These are phyloP conservation scores for Labrus mixtus DNA, from an alignment of 2,113 vertebrate genomes.

Conservation along the genomic window DNA sequence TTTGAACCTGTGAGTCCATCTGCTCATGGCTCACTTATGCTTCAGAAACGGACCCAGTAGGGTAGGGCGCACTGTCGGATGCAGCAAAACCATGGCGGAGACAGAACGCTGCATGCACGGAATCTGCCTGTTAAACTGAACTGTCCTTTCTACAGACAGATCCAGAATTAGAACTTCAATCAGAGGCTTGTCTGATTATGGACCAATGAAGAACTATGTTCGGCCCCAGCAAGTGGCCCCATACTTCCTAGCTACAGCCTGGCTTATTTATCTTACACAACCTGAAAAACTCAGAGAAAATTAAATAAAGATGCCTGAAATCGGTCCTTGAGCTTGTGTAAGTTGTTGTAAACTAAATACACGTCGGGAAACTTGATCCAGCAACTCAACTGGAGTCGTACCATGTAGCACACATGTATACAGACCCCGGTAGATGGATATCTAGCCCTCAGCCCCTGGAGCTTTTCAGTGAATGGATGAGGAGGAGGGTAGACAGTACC, in stretches of 20 bases:
- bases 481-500: constrained; percentile 75
- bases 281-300: neutral
- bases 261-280: neutral
- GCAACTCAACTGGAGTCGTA: constrained; percentile 47
- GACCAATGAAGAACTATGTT: constrained; percentile 4
- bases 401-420: constrained; percentile 69
- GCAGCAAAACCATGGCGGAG: neutral
- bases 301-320: constrained; percentile 23
- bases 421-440: constrained; percentile 66
- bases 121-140: neutral
- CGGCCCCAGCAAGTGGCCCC: neutral
- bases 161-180: neutral
- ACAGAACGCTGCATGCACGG: too few species aligned
- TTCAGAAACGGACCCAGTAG: too few species aligned
- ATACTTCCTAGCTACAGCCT: neutral
- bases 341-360: constrained; percentile 53
- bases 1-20: too few species aligned
- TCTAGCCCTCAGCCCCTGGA: constrained; percentile 65
- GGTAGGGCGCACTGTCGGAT: neutral
- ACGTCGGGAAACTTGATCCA: constrained; percentile 52
- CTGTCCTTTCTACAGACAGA: neutral
- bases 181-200: neutral
- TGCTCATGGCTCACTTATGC: too few species aligned
- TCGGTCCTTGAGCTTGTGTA: constrained; percentile 26
- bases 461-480: constrained; percentile 71